Evolutionary conservation across 2,888 invertebrate genomes (phyloP).

Genomic region (Augiades crinisus): DNA sequence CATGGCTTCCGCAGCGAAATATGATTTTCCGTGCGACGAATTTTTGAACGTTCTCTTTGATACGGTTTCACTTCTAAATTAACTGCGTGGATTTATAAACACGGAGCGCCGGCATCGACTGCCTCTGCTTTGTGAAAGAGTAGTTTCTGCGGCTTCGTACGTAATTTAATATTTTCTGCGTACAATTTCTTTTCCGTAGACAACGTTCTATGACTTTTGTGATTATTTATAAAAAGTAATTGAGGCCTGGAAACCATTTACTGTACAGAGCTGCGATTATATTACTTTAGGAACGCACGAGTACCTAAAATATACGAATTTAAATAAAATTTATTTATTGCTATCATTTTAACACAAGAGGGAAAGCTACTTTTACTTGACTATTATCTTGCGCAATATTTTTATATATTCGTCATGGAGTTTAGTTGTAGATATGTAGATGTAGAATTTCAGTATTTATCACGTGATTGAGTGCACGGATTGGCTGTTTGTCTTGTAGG

Average conservation of each 20-base stretch:
- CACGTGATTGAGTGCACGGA: no score
- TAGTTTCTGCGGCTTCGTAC: slow-evolving; percentile 15
- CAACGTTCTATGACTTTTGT: not conserved
- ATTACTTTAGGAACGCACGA: no score
- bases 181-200: not conserved
- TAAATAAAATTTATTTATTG: not conserved
- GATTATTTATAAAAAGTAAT: not conserved
- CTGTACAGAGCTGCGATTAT: no score
- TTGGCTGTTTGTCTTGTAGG: no score
- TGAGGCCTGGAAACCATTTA: not conserved
- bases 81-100: slow-evolving; percentile 19
- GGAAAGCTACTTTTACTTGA: no score
- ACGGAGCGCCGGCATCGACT: slow-evolving; percentile 4
- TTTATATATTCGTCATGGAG: no score
- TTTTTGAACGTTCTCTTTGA: slow-evolving; percentile 48
- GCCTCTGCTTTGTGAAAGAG: not conserved
- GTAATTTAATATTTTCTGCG: slow-evolving; percentile 15
- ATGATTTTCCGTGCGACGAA: slow-evolving; percentile 63
- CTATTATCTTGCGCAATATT: no score
- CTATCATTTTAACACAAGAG: no score
- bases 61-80: slow-evolving; percentile 57
- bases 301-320: not conserved
- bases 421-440: no score
- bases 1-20: slow-evolving; percentile 69
- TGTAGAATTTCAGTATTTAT: no score